Base-by-base conservation (phyloP, 30 jellyfish, hydroid and myxozoan genomes). In the Hydractinia symbiolongicarpus region DNA sequence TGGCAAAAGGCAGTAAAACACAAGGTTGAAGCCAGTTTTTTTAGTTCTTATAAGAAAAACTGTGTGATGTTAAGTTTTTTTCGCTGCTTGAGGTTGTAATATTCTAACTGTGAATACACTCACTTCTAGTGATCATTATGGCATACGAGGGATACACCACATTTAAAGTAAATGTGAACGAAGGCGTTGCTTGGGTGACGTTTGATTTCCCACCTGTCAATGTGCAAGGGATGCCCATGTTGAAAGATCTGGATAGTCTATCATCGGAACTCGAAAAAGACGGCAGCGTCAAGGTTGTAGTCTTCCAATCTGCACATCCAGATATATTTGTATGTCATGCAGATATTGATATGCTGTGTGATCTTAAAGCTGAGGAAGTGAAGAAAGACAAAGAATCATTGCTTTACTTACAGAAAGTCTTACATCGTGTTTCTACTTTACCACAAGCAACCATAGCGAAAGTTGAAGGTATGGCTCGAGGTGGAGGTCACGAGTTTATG, bases 381-480 rank as follows among this genome's bases (percentile, higher is more conserved):
- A 44, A 44, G 40, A 64, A 64, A 13, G 8, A 64, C 6, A 64
- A 64, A 13, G 74, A 64, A 64, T 64, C 74, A 4, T 51, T 64
- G 19, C 40, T 64, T n/a, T 13, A 64, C 9, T 64, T 64, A 13
- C 74, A 64, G 40, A 13, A 7, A 9, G 74, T 64, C 4, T 6
- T 64, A 51, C 74, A 64, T 7, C 19, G 74, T n/a, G 40, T 64
- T n/a, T 64, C 74, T 13, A 51, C 19, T 7, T 13, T 64, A 6
- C 74, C 74, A 1, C 74, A 64, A 64, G 74, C 74, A 7, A 64
- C 74, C 4, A 64, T 64, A n/a, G 74, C 74, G 52, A 64, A 64
- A 64, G 74, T 64, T 7, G 74, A 64, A 64, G 74, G 74, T 4
- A 64, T 64, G 74, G 74, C 74, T n/a, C 74, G 74, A n/a, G 74